Percentiles rank a stretch among this genome's conserved stretches.
Conservation (phyloP, 2,888 invertebrate species). For the Mythimna vitellina region DNA sequence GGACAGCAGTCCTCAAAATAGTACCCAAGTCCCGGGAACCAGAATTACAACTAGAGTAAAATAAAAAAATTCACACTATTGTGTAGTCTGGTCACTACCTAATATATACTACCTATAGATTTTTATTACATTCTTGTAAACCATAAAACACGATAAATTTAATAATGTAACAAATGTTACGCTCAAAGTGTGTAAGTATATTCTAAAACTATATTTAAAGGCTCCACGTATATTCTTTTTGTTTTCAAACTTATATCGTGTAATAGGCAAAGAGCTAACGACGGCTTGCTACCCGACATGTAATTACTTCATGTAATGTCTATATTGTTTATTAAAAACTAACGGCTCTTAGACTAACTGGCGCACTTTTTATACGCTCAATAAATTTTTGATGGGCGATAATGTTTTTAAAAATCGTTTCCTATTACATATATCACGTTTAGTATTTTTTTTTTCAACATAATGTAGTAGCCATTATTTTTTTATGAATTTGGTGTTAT, state of each 20-base stretch:
- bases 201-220: background rate
- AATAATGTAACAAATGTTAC: too few species aligned
- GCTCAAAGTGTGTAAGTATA: background rate
- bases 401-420: constrained; percentile 56
- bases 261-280: constrained; percentile 41
- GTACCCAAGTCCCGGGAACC: too few species aligned
- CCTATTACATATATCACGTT: constrained; percentile 56
- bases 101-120: too few species aligned
- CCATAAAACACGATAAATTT: too few species aligned
- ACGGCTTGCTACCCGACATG: constrained; percentile 39
- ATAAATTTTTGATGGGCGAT: constrained; percentile 58
- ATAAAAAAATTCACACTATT: too few species aligned
- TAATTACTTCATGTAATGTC: constrained; percentile 66
- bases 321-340: constrained; percentile 68
- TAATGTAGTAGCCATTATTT: constrained; percentile 1
- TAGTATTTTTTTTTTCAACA: constrained; percentile 13
- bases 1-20: too few species aligned
- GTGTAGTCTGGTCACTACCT: too few species aligned
- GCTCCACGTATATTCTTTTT: background rate
- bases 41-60: too few species aligned
- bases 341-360: constrained; percentile 59
- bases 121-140: too few species aligned
- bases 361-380: constrained; percentile 56
- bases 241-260: constrained; percentile 13
- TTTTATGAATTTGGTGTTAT: constrained; percentile 11